Evolutionary conservation across 2,888 invertebrate genomes (phyloP), one percentile per base, ranked within the genome.

Genomic region (Drosophila kanekoi): DNA sequence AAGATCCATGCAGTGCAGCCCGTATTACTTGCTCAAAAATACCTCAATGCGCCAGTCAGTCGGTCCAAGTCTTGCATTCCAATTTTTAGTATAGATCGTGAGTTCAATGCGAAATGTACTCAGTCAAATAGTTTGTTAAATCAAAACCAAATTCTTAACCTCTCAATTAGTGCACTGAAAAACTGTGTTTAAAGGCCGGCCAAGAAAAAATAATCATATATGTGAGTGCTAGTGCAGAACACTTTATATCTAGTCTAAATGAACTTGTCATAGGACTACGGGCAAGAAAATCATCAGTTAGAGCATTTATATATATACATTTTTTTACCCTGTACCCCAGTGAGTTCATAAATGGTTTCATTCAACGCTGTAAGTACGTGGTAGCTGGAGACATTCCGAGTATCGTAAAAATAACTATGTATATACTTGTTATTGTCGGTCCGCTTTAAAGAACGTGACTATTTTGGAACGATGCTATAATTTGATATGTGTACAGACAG

Each of bases 1-100:
- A 44, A 75, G 67, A 72, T 80, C 86, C 78, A 82, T 75, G 78
- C 75, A 65, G 41, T 74, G 83, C 78, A 66, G 76, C 58, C 74
- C 66, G 79, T 66, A 60, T 81, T 69, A 69, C 67, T 67, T 68
- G 54, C 74, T 73, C 78, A 63, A 72, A 86, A 77, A 81, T 81
- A 81, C 63, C 74, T 48, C 45, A 67, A 51, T 56, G 64, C 73
- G 51, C 57, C 54, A 62, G 51, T 54, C 63, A 62, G 49, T 35
- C 68, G 38, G 40, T 51, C 37, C 45, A 44, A 48, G 72, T 68
- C 56, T 62, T 54, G 62, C 69, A 49, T 49, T 64, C 38, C 28
- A 49, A 48, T 60, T 59, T 69, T 79, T 69, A 83, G 77, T 87
- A 56, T 72, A 66, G 72, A 41, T 38, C 71, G 77, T 54, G 81